phyloP scores from a whole-genome alignment of 2,113 vertebrate species.

The Sisor rabdophorus region DNA sequence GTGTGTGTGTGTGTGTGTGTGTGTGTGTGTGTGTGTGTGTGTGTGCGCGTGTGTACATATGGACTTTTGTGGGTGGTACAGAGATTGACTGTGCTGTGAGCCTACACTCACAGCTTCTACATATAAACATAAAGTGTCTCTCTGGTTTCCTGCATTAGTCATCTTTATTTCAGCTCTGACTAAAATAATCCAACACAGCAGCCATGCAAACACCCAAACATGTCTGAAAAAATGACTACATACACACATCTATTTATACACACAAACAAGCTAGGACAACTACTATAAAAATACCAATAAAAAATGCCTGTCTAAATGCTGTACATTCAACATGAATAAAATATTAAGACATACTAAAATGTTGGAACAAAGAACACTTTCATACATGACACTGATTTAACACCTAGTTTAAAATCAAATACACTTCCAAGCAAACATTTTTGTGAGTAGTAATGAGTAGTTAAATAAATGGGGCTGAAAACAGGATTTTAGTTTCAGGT shows the following conservation, averaged over 20 bases:
- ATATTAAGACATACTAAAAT: too few species aligned
- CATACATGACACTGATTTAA: too few species aligned
- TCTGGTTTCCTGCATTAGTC: slow-evolving; percentile 66
- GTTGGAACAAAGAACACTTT: neutral
- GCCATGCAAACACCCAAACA: neutral
- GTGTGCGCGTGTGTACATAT: slow-evolving; percentile 10
- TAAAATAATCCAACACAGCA: slow-evolving; percentile 23
- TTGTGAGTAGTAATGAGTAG: neutral
- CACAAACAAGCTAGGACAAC: neutral
- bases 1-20: neutral
- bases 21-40: slow-evolving; percentile 2
- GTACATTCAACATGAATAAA: neutral
- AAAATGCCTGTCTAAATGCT: neutral
- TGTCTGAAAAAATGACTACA: slow-evolving; percentile 16
- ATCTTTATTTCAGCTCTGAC: slow-evolving; percentile 48
- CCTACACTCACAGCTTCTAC: slow-evolving; percentile 15
- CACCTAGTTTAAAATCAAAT: neutral
- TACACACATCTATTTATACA: neutral
- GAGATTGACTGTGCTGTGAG: slow-evolving; percentile 30
- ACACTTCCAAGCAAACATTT: neutral
- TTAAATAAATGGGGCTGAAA: too few species aligned
- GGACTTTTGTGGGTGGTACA: slow-evolving; percentile 9
- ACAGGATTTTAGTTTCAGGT: too few species aligned
- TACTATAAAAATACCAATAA: neutral
- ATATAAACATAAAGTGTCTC: slow-evolving; percentile 48